Base-by-base conservation (phyloP, 2,888 invertebrate genomes). In the Eristalis intricaria region DNA sequence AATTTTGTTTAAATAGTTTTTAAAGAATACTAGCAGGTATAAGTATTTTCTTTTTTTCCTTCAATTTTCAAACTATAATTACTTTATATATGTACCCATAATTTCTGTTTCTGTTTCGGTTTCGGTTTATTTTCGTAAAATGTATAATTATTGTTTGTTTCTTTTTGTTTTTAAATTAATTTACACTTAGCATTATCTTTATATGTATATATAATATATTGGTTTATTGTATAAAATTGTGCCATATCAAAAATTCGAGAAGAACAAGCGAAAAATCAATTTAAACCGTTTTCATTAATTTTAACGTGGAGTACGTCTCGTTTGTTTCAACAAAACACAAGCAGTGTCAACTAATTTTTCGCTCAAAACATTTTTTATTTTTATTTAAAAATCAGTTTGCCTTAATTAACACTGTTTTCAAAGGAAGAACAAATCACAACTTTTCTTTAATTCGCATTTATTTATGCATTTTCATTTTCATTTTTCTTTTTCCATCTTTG, bases 231-330 rank as follows among this genome's bases (percentile, higher is more conserved):
- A 69, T 81, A 76, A 82, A 81, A 82, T 82, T 76, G 82, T 82
- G 82, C 82, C 82, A 82, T 75, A 82, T 82, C 76, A 70, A 76
- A 82, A 82, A 76, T 82, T 82, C 76, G 76, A 94, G 99, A 35
- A 97, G 97, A 92, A 95, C 95, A 84, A 97, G 97, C 92, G 98
- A 83, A 73, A 83, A 81, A 81, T 75, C 63, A 81, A 68, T 78
- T 70, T 58, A 70, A 66, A 43, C 60, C 60, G 23, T 63, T 56
- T 74, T 15, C 10, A 10, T 50, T 19, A 3, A 35, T 19, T 26
- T 29, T 26, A 60, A 23, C 60, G n/a, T 5, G 60, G 22, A 65
- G 13, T 43, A 29, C 1, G 32, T 82, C 64, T 64, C 65, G 60
- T 73, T n/a, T 50, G 4, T 63, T 63, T 43, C 26, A 32, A 60